These are phyloP conservation scores for Nephrocerus scutellatus DNA, from an alignment of 2,888 invertebrate genomes.

Conservation along the genomic window DNA sequence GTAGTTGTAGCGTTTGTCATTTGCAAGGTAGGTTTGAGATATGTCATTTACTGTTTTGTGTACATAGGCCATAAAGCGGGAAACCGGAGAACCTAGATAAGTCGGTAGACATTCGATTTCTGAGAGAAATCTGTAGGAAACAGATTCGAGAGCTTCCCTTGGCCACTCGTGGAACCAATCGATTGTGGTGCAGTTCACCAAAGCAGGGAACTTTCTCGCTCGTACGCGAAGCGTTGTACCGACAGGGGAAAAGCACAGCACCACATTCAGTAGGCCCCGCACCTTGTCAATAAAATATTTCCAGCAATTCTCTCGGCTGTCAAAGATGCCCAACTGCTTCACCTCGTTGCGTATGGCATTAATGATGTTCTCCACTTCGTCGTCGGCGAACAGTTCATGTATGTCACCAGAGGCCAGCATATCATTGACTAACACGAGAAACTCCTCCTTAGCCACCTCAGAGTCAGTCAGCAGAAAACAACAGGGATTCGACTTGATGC, in stretches of 20 bases:
- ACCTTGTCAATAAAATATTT: constrained; percentile 89
- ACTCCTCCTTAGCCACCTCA: constrained; percentile 82
- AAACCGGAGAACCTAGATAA: constrained; percentile 58
- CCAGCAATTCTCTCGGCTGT: constrained; percentile 91
- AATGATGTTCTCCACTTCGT: constrained; percentile 82
- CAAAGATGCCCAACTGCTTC: constrained; percentile 72
- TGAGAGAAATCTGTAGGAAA: constrained; percentile 73
- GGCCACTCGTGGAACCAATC: constrained; percentile 99
- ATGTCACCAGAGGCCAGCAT: constrained; percentile 91
- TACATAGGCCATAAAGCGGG: constrained; percentile 84
- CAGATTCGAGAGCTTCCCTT: constrained; percentile 79
- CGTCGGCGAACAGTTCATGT: constrained; percentile 81
- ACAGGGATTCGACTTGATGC: constrained; percentile 74
- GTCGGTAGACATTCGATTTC: constrained; percentile 56
- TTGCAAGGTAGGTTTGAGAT: constrained; percentile 70
- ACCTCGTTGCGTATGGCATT: constrained; percentile 69
- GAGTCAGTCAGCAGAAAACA: constrained; percentile 92
- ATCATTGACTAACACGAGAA: constrained; percentile 88
- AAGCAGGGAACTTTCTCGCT: constrained; percentile 86
- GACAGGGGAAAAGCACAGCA: constrained; percentile 92
- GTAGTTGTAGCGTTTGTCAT: constrained; percentile 88
- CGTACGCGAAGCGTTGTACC: constrained; percentile 80
- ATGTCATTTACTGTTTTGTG: constrained; percentile 83
- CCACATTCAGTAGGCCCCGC: constrained; percentile 63
- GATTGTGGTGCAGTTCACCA: constrained; percentile 87